Percentiles rank a stretch among this genome's conserved stretches.
Evolutionary conservation across 2,113 vertebrate genomes (phyloP).

Genomic region (Hippocampus mohnikei): DNA sequence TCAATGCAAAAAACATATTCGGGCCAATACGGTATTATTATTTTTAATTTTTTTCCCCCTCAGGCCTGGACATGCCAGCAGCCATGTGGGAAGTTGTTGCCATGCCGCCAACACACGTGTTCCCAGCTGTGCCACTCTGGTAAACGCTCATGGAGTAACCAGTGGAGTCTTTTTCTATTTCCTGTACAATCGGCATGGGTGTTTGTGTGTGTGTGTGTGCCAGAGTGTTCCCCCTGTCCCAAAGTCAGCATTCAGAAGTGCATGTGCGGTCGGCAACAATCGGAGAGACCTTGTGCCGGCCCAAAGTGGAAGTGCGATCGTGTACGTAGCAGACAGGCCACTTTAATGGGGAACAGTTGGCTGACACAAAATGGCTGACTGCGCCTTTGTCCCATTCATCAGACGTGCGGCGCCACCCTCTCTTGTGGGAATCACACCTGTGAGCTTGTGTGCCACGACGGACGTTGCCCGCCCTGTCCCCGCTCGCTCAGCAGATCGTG

Average conservation of each 20-base stretch:
- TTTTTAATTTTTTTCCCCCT: accelerated
- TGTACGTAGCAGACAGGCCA: conserved; percentile 53
- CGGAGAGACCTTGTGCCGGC: conserved; percentile 84
- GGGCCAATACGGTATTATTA: no score
- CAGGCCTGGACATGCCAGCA: conserved; percentile 83
- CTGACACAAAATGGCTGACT: not conserved
- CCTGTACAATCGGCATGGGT: conserved; percentile 1
- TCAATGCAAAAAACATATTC: no score
- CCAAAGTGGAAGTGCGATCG: conserved; percentile 85
- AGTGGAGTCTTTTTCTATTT: not conserved
- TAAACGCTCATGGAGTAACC: conserved; percentile 9
- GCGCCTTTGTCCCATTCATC: not conserved
- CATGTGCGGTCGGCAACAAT: conserved; percentile 78
- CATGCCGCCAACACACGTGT: conserved; percentile 82
- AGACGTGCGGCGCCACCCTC: conserved; percentile 83
- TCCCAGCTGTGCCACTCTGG: conserved; percentile 53
- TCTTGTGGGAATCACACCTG: conserved; percentile 92
- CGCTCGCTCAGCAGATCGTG: conserved; percentile 87
- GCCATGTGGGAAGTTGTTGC: conserved; percentile 73
- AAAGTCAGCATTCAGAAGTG: conserved; percentile 86
- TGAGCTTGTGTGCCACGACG: conserved; percentile 83
- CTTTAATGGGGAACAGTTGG: not conserved
- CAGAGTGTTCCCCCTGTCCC: conserved; percentile 83
- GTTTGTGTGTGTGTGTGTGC: conserved; percentile 15
- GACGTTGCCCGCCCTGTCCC: conserved; percentile 87